phyloP scores from a whole-genome alignment of 2,888 invertebrate genomes.

The Spisula solida region DNA sequence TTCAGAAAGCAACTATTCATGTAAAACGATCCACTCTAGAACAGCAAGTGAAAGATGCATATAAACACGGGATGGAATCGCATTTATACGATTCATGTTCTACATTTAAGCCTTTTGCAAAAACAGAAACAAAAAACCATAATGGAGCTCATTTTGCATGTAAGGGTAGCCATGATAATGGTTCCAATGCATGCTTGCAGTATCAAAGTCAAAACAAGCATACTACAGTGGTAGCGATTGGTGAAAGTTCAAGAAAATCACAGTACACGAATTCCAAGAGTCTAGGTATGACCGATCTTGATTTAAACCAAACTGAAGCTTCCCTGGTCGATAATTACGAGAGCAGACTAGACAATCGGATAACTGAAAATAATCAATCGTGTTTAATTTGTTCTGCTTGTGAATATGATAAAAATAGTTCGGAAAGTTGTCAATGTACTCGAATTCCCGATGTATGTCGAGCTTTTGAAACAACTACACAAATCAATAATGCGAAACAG shows the following conservation, averaged over 20 bases:
- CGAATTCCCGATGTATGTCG: background rate
- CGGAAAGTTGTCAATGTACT: background rate
- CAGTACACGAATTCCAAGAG: background rate
- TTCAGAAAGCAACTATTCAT: background rate
- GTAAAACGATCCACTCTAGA: background rate
- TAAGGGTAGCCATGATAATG: background rate
- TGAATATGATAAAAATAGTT: background rate
- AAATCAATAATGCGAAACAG: background rate
- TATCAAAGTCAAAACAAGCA: background rate
- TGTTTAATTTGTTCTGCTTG: background rate
- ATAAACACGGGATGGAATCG: background rate
- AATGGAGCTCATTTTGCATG: background rate
- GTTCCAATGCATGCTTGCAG: background rate
- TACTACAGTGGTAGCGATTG: background rate
- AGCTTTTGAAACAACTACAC: background rate
- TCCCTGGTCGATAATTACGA: constrained; percentile 3
- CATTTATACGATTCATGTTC: background rate
- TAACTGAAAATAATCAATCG: background rate
- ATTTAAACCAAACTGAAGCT: constrained; percentile 7
- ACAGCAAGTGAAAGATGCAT: background rate
- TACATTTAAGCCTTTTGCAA: background rate
- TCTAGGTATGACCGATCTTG: background rate
- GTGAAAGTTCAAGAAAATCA: background rate
- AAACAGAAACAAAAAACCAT: background rate
- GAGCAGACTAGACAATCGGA: background rate